Percentiles rank a stretch among this genome's conserved stretches.
Conservation (phyloP, 2,888 invertebrate genomes). For the Pollenia amentaria region DNA sequence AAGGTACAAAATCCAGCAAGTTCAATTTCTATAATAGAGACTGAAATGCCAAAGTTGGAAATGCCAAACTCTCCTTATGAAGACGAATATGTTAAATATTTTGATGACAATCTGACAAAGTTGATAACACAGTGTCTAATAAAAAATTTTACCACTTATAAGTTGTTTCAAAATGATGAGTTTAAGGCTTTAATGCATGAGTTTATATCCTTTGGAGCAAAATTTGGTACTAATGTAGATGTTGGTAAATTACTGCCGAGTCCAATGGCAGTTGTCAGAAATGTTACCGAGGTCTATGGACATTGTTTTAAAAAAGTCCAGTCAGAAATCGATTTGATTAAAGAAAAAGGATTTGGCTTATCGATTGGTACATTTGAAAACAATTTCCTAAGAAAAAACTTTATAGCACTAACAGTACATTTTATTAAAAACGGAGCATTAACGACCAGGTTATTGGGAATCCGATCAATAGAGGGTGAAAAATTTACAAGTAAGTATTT, state of each 20-base stretch:
- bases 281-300: background rate
- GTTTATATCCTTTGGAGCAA: conserved; percentile 6
- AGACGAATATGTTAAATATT: background rate
- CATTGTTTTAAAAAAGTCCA: background rate
- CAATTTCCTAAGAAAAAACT: background rate
- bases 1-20: background rate
- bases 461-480: background rate
- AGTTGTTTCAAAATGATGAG: background rate
- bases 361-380: background rate
- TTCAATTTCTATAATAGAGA: background rate
- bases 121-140: conserved; percentile 22
- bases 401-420: conserved; percentile 25
- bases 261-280: background rate
- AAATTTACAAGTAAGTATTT: conserved; percentile 23
- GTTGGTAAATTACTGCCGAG: background rate
- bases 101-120: background rate
- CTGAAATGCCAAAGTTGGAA: background rate
- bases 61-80: background rate
- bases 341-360: conserved; percentile 41
- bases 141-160: conserved; percentile 1
- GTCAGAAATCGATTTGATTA: background rate
- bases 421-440: background rate
- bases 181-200: conserved; percentile 27
- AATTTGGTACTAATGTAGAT: conserved; percentile 13
- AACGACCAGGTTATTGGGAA: conserved; percentile 5